Evolutionary conservation across 2,888 invertebrate species (phyloP).

Genomic region (Sphaerophoria rueppellii): DNA sequence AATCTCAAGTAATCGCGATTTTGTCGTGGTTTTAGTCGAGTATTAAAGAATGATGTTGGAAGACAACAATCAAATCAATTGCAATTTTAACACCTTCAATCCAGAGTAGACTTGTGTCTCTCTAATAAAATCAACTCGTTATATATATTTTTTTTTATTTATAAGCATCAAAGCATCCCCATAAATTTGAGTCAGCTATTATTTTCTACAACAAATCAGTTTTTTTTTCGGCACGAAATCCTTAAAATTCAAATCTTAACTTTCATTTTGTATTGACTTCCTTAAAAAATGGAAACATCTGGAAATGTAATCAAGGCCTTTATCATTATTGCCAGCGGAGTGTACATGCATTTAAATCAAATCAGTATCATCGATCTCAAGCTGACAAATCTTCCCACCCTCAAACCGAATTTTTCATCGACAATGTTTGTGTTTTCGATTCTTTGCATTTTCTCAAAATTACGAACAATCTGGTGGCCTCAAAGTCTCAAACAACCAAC

Average conservation of each 20-base stretch:
- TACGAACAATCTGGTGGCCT: constrained; percentile 75
- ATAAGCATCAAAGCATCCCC: constrained; percentile 8
- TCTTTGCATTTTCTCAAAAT: constrained; percentile 74
- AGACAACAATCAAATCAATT: too few species aligned
- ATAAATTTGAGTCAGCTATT: constrained; percentile 15
- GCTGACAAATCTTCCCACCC: constrained; percentile 73
- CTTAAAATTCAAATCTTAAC: background rate
- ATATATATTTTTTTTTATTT: background rate
- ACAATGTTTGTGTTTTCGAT: constrained; percentile 75
- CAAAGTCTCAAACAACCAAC: constrained; percentile 67
- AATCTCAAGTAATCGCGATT: too few species aligned
- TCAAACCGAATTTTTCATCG: constrained; percentile 76
- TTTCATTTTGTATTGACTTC: background rate
- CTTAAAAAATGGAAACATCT: constrained; percentile 39
- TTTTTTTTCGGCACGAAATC: constrained; percentile 6
- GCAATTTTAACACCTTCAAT: too few species aligned
- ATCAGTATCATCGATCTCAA: constrained; percentile 75
- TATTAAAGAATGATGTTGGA: too few species aligned
- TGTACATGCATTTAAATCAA: constrained; percentile 75
- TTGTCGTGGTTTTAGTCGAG: too few species aligned
- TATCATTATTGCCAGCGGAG: constrained; percentile 73
- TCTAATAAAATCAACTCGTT: too few species aligned
- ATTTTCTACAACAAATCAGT: background rate
- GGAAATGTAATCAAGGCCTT: constrained; percentile 65
- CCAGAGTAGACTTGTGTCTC: too few species aligned